phyloP scores from a whole-genome alignment of 2,113 vertebrate genomes.

The Sinocyclocheilus rhinocerous region DNA sequence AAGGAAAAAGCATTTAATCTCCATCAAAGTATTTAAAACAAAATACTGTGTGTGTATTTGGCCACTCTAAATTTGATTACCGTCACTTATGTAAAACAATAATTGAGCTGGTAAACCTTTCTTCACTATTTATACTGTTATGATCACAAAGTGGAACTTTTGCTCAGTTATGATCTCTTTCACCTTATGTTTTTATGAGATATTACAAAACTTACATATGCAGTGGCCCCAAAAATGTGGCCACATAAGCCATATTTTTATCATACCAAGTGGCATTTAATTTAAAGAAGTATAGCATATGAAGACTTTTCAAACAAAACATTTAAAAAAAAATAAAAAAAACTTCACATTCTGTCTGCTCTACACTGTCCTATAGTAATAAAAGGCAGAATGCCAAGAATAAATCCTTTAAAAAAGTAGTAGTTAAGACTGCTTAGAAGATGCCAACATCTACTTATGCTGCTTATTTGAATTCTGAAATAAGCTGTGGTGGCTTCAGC shows the following conservation, averaged over 20 bases:
- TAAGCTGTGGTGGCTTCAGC: background rate
- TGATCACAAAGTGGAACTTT: background rate
- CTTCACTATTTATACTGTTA: background rate
- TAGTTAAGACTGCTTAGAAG: no score
- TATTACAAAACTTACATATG: background rate
- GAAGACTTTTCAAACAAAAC: background rate
- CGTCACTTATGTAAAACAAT: background rate
- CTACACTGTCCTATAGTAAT: no score
- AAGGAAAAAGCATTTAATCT: conserved; percentile 23
- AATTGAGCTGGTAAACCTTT: background rate
- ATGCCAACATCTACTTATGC: no score
- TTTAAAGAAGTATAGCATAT: background rate
- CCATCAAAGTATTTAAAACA: conserved; percentile 10
- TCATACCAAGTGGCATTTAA: background rate
- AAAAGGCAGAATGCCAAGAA: no score
- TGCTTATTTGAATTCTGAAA: background rate
- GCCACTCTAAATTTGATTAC: background rate
- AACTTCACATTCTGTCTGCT: no score
- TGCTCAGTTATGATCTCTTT: background rate
- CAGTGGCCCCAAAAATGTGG: no score
- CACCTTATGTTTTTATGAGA: background rate
- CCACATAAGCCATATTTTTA: background rate
- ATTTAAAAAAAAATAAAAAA: background rate
- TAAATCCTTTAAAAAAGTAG: no score
- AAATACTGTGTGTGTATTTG: background rate